Percentiles rank a stretch among this genome's conserved stretches.
Conservation (phyloP, 2,113 vertebrate species). For the Donacobius atricapilla region DNA sequence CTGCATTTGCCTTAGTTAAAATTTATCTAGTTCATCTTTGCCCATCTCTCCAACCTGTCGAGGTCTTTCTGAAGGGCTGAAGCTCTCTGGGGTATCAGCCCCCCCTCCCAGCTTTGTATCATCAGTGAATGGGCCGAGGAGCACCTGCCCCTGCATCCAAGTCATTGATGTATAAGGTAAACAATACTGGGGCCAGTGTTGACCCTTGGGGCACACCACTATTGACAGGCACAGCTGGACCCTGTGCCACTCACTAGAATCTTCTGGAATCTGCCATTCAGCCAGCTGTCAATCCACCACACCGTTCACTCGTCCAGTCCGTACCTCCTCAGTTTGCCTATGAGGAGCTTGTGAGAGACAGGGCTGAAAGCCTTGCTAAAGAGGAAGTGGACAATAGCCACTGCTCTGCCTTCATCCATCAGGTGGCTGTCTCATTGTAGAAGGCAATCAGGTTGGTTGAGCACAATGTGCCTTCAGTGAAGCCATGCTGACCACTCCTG, state of each 20-base stretch:
- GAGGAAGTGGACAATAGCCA: fast-evolving
- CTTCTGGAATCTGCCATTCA: background rate
- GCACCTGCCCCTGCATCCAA: background rate
- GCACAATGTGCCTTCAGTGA: background rate
- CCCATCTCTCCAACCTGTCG: background rate
- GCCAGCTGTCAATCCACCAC: background rate
- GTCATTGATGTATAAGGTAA: background rate
- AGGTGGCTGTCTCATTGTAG: background rate
- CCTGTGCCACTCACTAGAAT: background rate
- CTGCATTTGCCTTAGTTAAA: background rate
- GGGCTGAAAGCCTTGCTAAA: background rate
- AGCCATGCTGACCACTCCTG: background rate
- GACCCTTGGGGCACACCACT: background rate
- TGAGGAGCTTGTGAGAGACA: background rate
- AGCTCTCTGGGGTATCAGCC: background rate
- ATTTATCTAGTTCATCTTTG: background rate
- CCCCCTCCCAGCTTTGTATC: background rate
- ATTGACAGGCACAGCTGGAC: background rate
- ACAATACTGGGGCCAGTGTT: background rate
- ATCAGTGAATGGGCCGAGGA: background rate
- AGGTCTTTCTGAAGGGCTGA: background rate
- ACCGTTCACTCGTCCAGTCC: background rate
- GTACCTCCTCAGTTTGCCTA: background rate
- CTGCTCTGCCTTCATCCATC: background rate
- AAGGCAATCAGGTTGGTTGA: background rate